Conservation (phyloP, 2,113 vertebrate genomes). For the Asarcornis scutulata region DNA sequence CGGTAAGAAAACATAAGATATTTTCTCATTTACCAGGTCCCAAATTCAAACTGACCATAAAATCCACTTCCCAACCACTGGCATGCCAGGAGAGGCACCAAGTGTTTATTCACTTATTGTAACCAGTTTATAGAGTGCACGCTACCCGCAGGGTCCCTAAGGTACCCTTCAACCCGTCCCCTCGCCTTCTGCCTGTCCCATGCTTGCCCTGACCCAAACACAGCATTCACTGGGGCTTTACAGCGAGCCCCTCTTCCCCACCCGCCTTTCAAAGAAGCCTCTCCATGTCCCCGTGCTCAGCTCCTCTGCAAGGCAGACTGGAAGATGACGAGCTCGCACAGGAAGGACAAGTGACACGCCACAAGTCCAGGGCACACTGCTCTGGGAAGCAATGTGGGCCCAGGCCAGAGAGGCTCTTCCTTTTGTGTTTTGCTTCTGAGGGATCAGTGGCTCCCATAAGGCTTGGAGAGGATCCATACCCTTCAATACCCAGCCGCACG, state of each 20-base stretch:
- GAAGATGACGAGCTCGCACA: accelerated
- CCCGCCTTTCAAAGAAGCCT: neutral
- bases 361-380: neutral
- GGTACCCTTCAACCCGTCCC: neutral
- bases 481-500: accelerated
- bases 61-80: neutral
- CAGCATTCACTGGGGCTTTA: accelerated
- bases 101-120: neutral
- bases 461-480: accelerated
- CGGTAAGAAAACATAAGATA: accelerated
- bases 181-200: neutral
- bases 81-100: neutral
- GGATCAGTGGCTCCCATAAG: neutral
- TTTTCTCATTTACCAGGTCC: neutral
- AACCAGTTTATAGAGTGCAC: neutral
- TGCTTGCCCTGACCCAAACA: neutral
- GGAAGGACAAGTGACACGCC: accelerated
- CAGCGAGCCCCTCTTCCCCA: neutral
- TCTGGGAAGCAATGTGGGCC: neutral
- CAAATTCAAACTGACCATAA: neutral
- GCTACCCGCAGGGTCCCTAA: accelerated
- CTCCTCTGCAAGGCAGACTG: neutral
- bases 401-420: neutral
- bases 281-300: too few relatives aligned
- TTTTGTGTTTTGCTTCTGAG: neutral